Evolutionary conservation across 1,140 invertebrate genomes (phyloP), one percentile per base, ranked within the genome.

Genomic region (Homarus americanus): DNA sequence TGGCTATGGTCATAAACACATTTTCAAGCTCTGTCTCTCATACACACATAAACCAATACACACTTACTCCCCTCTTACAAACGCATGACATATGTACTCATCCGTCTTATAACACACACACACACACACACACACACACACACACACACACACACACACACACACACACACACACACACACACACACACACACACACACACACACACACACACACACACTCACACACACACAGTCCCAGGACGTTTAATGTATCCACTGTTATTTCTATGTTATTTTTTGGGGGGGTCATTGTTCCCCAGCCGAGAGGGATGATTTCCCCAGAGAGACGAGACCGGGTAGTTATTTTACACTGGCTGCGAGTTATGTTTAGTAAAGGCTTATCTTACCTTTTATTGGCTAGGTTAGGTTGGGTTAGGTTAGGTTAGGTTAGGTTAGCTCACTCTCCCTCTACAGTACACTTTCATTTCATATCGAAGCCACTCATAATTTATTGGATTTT

Each of bases 351-450:
- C 41, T 53, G 9, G 9, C 34, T 36, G 36, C 78, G 36, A 80
- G 41, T 80, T 53, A 80, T 53, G 78, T 41, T 80, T n/a, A 80
- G n/a, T 80, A 44, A 73, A 84, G 36, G 38, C 58, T 63, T 83
- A 58, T 36, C 80, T 34, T 36, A 12, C 7, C 32, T 63, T 28
- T 36, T 28, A 44, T 49, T 78, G 20, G 20, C 58, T 85, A n/a
- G n/a, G n/a, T n/a, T n/a, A n/a, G n/a, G n/a, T n/a, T n/a, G n/a
- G n/a, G n/a, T n/a, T n/a, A n/a, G n/a, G n/a, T n/a, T n/a, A n/a
- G n/a, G n/a, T n/a, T n/a, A n/a, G n/a, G n/a, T n/a, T n/a, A n/a
- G n/a, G n/a, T n/a, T n/a, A n/a, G n/a, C n/a, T n/a, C n/a, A n/a
- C n/a, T n/a, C n/a, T n/a, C n/a, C n/a, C n/a, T n/a, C n/a, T n/a